Base-by-base conservation (phyloP, 2,888 invertebrate genomes). In the Chouioia cunea region DNA sequence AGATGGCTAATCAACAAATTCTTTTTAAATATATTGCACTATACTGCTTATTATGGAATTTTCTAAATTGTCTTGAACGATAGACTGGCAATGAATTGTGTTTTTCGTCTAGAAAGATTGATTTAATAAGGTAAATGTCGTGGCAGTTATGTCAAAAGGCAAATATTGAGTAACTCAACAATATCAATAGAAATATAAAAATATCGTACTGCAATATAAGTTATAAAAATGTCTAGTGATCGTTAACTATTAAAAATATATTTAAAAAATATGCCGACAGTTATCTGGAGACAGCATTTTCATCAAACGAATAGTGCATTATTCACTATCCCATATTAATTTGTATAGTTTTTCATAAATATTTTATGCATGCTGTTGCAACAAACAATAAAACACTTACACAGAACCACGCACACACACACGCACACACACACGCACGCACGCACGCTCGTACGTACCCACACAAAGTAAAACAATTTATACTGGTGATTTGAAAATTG, bases 261-360 rank as follows among this genome's bases (percentile, higher is more conserved):
- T 64, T n/a, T 68, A 59, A 36, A 64, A 57, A 82, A 79, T 80
- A 82, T 77, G 76, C 78, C 79, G 77, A 81, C 76, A 69, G 53
- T 68, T 53, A 70, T 50, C 66, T 63, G 64, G 58, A 14, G 12
- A 10, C 15, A 70, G 70, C 58, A 65, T 56, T 59, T 46, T 65
- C 48, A 68, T 27, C 71, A 48, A 47, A 52, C 65, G 54, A 59
- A 23, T 60, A 43, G 47, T 58, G 58, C 62, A 36, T 46, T 59
- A 52, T 57, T 59, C 56, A 54, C 68, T 36, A 3, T 36, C 10
- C 12, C 2, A 50, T 59, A 59, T 65, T 63, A 63, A 57, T 63
- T 75, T 66, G 64, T 68, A 59, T 59, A 65, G 50, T 67, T 20
- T 63, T 52, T 36, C 36, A 36, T 36, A 36, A 36, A 20, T 75